Percentiles rank a stretch among this genome's conserved stretches.
Evolutionary conservation across 2,888 invertebrate genomes (phyloP).

Genomic region (Scotopteryx bipunctaria): DNA sequence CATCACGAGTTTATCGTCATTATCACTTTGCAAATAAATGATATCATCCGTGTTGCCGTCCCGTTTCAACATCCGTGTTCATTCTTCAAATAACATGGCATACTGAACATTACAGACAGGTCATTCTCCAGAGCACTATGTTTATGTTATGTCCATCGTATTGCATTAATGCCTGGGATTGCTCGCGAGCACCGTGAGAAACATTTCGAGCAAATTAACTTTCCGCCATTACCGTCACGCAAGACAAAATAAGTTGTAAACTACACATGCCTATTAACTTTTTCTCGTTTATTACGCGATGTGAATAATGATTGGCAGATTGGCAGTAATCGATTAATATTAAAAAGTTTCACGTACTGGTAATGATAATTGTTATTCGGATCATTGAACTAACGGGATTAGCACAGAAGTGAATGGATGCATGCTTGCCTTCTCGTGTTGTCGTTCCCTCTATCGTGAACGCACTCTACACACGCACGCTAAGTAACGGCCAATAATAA

Average conservation of each 20-base stretch:
- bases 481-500: conserved; percentile 29
- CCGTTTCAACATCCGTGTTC: conserved; percentile 28
- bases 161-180: conserved; percentile 51
- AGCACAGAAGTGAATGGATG: conserved; percentile 49
- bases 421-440: conserved; percentile 50
- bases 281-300: conserved; percentile 57
- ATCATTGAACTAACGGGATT: conserved; percentile 74
- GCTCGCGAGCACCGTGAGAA: conserved; percentile 71
- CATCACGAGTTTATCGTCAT: conserved; percentile 26
- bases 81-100: conserved; percentile 31
- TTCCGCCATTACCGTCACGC: conserved; percentile 72
- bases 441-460: conserved; percentile 37
- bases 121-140: conserved; percentile 38
- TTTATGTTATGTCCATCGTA: conserved; percentile 37
- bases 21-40: conserved; percentile 39
- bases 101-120: conserved; percentile 38
- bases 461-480: conserved; percentile 32
- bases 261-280: conserved; percentile 48
- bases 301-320: conserved; percentile 53
- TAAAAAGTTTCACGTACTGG: conserved; percentile 61
- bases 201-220: conserved; percentile 67
- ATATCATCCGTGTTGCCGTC: conserved; percentile 36
- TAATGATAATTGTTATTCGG: conserved; percentile 59
- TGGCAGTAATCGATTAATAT: conserved; percentile 55
- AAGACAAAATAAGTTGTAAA: conserved; percentile 61